Conservation (phyloP, 2,797 vertebrate species). For the Rousettus madagascariensis region DNA sequence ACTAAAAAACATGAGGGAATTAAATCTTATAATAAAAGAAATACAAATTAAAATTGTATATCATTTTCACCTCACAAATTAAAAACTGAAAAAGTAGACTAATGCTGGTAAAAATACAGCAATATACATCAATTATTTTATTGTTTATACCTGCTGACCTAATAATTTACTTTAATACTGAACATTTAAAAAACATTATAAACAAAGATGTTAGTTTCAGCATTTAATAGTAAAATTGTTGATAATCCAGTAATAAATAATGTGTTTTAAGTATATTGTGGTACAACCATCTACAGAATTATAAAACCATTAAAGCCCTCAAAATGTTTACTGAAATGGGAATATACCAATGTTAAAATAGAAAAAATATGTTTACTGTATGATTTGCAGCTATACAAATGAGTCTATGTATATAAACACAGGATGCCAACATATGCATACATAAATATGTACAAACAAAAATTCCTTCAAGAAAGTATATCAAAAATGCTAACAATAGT, state of each 20-base stretch:
- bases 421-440: background rate
- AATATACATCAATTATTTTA: background rate
- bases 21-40: background rate
- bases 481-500: slow-evolving; percentile 7
- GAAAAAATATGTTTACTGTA: background rate
- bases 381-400: background rate
- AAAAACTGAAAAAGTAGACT: background rate
- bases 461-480: background rate
- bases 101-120: background rate
- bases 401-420: background rate
- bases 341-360: background rate
- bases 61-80: background rate
- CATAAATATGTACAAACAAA: background rate
- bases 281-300: background rate
- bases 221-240: slow-evolving; percentile 10
- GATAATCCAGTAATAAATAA: background rate
- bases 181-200: background rate
- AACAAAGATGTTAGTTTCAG: background rate
- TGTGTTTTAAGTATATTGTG: background rate
- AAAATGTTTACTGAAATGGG: background rate
- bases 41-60: background rate
- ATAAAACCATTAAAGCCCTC: background rate
- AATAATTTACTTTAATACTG: background rate
- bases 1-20: background rate
- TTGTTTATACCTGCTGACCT: background rate